These are phyloP conservation scores for Hirtodrosophila cameraria DNA, from an alignment of 2,888 invertebrate species.

Conservation along the genomic window DNA sequence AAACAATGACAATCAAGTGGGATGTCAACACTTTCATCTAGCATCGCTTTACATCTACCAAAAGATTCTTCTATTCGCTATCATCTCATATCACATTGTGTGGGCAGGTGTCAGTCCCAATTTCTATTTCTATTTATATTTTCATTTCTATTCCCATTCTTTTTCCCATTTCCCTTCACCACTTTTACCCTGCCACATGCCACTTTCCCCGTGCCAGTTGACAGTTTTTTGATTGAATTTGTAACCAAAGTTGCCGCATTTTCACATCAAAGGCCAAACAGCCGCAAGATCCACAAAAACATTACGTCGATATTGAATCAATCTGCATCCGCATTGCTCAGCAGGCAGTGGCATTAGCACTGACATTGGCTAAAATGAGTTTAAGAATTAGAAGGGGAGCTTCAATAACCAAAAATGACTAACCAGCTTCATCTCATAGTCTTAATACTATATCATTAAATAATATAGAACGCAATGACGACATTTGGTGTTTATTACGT, in stretches of 20 bases:
- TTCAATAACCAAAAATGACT: too few relatives aligned
- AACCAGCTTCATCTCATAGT: too few relatives aligned
- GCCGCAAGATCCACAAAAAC: conserved; percentile 7
- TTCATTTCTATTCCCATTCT: conserved; percentile 15
- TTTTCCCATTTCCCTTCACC: neutral
- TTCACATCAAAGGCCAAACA: conserved; percentile 69
- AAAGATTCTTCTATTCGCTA: conserved; percentile 15
- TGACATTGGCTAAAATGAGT: too few relatives aligned
- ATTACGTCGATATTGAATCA: conserved; percentile 19
- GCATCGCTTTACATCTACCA: conserved; percentile 68
- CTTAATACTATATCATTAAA: too few relatives aligned
- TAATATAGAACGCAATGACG: too few relatives aligned
- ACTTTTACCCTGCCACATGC: neutral
- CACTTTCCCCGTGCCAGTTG: conserved; percentile 51
- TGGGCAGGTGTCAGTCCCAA: conserved; percentile 34
- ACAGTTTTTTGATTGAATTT: conserved; percentile 80
- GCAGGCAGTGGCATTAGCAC: too few relatives aligned
- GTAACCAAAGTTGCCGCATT: conserved; percentile 77
- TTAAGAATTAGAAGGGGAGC: too few relatives aligned
- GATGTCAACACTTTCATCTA: conserved; percentile 72
- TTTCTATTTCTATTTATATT: conserved; percentile 17
- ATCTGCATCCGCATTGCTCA: neutral
- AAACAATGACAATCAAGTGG: conserved; percentile 5
- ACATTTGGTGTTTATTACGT: too few relatives aligned
- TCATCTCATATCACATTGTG: conserved; percentile 32